These are phyloP conservation scores for Perizoma affinitatum DNA, from an alignment of 2,888 invertebrate genomes.

Conservation along the genomic window DNA sequence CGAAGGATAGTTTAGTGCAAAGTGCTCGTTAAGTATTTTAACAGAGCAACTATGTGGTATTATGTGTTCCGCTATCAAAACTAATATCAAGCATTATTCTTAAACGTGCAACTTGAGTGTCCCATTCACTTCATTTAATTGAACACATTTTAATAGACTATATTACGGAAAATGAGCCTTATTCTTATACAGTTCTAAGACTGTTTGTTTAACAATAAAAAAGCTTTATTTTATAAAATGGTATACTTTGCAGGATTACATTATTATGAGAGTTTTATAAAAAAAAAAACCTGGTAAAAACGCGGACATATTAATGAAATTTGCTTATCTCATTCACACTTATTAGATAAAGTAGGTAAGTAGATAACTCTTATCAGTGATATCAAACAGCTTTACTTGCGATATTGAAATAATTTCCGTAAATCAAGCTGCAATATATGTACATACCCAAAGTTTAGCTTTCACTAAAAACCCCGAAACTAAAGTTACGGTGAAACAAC, in stretches of 20 bases:
- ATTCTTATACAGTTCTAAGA: background rate
- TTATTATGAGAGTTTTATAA: slow-evolving; percentile 23
- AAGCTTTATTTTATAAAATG: slow-evolving; percentile 12
- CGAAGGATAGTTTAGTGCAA: slow-evolving; percentile 4
- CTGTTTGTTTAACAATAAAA: background rate
- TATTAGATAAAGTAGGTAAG: too few relatives aligned
- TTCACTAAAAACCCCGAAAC: too few relatives aligned
- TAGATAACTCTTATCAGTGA: slow-evolving; percentile 4
- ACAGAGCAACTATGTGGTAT: slow-evolving; percentile 18
- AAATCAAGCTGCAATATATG: too few relatives aligned
- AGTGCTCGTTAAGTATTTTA: slow-evolving; percentile 22
- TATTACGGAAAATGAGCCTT: slow-evolving; percentile 9
- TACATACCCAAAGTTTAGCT: too few relatives aligned
- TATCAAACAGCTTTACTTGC: slow-evolving; percentile 7
- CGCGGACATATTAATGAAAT: slow-evolving; percentile 2
- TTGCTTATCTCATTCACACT: background rate
- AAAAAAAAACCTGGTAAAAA: slow-evolving; percentile 19
- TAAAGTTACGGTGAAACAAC: too few relatives aligned
- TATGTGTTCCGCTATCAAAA: slow-evolving; percentile 19
- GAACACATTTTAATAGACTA: slow-evolving; percentile 22
- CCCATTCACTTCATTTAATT: slow-evolving; percentile 33
- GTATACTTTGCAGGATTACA: slow-evolving; percentile 18
- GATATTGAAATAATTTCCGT: background rate
- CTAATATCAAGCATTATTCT: slow-evolving; percentile 25
- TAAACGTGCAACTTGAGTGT: slow-evolving; percentile 25